A percentile compares a stretch with the other conserved stretches of the same genome.
Conservation (phyloP, 2,797 vertebrate genomes). For the Pangasius larnaudii region DNA sequence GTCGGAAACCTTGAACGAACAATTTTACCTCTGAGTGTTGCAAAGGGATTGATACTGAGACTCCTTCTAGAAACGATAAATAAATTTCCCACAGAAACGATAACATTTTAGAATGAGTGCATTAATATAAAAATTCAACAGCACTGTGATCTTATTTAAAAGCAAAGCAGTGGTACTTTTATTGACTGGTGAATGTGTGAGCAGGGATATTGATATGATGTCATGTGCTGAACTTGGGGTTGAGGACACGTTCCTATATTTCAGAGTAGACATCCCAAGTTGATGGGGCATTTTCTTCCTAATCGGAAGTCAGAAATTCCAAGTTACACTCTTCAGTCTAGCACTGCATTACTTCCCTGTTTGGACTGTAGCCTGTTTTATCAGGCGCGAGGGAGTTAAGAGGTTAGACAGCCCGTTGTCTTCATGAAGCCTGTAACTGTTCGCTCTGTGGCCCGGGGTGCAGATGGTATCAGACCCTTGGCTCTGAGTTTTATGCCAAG, state of each 20-base stretch:
- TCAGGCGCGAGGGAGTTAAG: neutral
- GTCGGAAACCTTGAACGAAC: neutral
- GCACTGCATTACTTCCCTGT: neutral
- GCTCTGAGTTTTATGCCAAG: slow-evolving; percentile 62
- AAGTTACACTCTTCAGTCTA: neutral
- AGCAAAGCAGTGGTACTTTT: neutral
- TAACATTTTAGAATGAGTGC: neutral
- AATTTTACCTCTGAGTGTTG: neutral
- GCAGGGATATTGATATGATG: neutral
- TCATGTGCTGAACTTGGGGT: neutral
- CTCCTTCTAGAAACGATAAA: neutral
- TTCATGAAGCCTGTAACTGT: slow-evolving; percentile 44
- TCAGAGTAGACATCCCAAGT: neutral
- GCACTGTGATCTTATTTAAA: neutral
- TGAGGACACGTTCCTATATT: neutral
- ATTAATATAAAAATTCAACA: neutral
- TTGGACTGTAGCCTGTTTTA: neutral
- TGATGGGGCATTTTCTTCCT: neutral
- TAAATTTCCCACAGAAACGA: neutral
- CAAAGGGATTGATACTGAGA: neutral
- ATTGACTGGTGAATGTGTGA: neutral
- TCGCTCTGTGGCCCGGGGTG: slow-evolving; percentile 64
- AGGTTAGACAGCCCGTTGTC: neutral
- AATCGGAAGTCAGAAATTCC: neutral
- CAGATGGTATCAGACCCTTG: slow-evolving; percentile 67